A percentile compares a stretch with the other conserved stretches of the same genome.
Evolutionary conservation across 2,888 invertebrate species (phyloP).

Genomic region (Pterostichus madidus): DNA sequence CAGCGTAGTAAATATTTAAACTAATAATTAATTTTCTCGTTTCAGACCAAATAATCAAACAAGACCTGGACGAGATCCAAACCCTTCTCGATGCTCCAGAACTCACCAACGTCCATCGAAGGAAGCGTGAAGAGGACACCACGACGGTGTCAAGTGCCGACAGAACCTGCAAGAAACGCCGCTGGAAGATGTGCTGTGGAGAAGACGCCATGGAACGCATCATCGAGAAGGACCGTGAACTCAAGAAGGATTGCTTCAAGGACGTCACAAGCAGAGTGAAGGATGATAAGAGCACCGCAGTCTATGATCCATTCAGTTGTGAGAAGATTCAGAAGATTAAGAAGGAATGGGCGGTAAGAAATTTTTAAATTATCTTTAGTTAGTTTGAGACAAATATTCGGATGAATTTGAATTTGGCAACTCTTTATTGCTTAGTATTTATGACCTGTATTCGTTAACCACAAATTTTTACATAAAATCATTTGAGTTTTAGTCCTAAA

Average conservation of each 20-base stretch:
- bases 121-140: constrained; percentile 56
- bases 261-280: constrained; percentile 72
- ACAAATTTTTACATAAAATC: no score
- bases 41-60: constrained; percentile 73
- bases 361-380: background rate
- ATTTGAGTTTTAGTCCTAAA: no score
- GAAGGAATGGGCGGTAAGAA: constrained; percentile 63
- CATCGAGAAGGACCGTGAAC: constrained; percentile 72
- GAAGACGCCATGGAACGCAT: constrained; percentile 72
- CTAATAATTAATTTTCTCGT: background rate
- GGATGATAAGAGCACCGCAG: constrained; percentile 67
- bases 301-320: constrained; percentile 74
- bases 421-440: background rate
- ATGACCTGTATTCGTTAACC: no score
- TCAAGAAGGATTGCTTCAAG: constrained; percentile 73
- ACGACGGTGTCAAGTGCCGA: constrained; percentile 5
- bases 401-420: background rate
- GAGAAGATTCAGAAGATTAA: constrained; percentile 69
- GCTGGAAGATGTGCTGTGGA: constrained; percentile 73
- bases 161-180: constrained; percentile 68
- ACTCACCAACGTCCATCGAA: constrained; percentile 24
- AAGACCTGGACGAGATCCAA: constrained; percentile 72
- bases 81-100: constrained; percentile 12
- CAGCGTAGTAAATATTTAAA: background rate
- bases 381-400: background rate